A percentile compares a stretch with the other conserved stretches of the same genome.
Evolutionary conservation across 2,797 vertebrate species (phyloP).

Genomic region (Pelobates cultripes): DNA sequence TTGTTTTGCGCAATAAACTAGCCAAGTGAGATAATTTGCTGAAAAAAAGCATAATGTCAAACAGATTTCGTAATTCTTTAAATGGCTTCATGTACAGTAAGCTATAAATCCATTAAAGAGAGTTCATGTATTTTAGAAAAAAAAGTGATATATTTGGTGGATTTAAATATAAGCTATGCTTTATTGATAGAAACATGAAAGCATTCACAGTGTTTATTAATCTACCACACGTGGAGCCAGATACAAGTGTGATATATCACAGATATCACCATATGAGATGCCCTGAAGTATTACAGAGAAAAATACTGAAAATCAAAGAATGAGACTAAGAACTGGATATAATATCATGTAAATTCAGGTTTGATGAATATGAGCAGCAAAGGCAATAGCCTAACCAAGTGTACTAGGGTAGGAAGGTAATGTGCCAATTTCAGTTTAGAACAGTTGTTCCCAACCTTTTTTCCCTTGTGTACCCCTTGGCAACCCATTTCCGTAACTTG

Average conservation of each 20-base stretch:
- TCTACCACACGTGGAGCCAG: not conserved
- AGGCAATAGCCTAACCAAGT: too few relatives aligned
- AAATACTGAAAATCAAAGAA: not conserved
- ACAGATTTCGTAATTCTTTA: not conserved
- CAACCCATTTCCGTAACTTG: too few relatives aligned
- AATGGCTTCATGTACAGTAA: not conserved
- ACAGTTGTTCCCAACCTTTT: too few relatives aligned
- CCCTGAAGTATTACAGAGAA: not conserved
- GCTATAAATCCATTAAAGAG: not conserved
- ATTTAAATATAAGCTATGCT: not conserved
- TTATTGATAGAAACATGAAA: not conserved
- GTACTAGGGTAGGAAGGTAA: too few relatives aligned
- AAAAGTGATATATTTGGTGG: not conserved
- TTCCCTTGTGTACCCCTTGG: too few relatives aligned
- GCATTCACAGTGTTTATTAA: not conserved
- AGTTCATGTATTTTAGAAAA: not conserved
- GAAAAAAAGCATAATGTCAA: conserved; percentile 3
- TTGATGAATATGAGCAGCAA: too few relatives aligned
- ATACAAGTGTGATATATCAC: not conserved
- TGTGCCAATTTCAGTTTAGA: too few relatives aligned
- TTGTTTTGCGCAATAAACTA: not conserved
- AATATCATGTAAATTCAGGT: not conserved
- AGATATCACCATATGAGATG: not conserved
- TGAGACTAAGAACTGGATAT: not conserved
- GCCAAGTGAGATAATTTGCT: conserved; percentile 12